A percentile compares a stretch with the other conserved stretches of the same genome.
Evolutionary conservation across 37 sponge, comb jelly and placozoan species (phyloP).

Genomic region (Dysidea cf. avara): DNA sequence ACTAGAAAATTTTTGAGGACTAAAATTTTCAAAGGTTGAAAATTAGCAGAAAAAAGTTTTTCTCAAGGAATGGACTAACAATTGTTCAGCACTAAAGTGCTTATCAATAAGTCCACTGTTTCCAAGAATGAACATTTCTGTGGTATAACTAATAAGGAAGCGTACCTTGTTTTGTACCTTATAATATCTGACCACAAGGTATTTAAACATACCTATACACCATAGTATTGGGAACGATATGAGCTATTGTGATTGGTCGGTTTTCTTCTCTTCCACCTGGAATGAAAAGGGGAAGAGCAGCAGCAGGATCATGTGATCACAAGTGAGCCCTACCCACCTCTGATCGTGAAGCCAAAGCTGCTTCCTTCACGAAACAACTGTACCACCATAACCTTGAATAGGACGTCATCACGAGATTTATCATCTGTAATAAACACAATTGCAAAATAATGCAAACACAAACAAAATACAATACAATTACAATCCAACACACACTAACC

Average conservation of each 20-base stretch:
- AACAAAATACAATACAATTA: too few species aligned
- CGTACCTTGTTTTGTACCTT: not conserved
- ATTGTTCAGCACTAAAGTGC: too few species aligned
- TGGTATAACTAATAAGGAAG: too few species aligned
- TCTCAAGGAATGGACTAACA: too few species aligned
- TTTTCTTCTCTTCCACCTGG: constrained; percentile 55
- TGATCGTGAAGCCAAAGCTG: constrained; percentile 76
- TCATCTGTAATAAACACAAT: constrained; percentile 6
- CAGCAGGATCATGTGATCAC: not conserved
- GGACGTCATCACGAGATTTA: constrained; percentile 34
- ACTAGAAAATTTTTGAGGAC: too few species aligned
- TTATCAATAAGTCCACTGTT: too few species aligned
- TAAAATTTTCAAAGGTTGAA: too few species aligned
- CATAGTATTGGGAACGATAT: constrained; percentile 52
- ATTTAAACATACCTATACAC: constrained; percentile 77
- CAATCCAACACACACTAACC: constrained; percentile 21
- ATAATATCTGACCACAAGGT: not conserved
- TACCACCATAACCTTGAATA: constrained; percentile 61
- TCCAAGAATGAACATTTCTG: too few species aligned
- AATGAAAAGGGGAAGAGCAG: not conserved
- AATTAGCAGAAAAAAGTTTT: too few species aligned
- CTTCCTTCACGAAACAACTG: constrained; percentile 49
- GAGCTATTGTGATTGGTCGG: constrained; percentile 81
- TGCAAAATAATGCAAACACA: not conserved
- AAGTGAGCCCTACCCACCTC: constrained; percentile 26